These are phyloP conservation scores for Calonectris borealis DNA, from an alignment of 2,113 vertebrate genomes.

Conservation along the genomic window DNA sequence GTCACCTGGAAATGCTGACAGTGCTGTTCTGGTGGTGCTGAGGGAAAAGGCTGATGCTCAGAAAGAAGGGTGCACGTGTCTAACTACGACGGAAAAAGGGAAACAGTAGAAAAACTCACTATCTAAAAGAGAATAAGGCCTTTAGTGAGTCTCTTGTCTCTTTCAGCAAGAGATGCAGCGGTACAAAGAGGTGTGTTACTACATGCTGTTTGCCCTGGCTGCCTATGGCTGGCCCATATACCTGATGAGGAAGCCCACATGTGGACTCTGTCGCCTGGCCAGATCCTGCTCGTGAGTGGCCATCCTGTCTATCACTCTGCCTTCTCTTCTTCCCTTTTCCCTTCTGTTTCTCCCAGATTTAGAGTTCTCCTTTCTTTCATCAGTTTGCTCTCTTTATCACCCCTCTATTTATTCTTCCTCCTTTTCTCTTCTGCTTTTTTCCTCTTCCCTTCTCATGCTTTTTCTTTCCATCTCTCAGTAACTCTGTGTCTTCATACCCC, in stretches of 20 bases:
- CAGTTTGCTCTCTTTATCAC: background rate
- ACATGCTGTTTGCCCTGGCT: slow-evolving; percentile 98
- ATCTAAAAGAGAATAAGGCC: background rate
- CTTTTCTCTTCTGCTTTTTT: background rate
- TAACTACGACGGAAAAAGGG: rapidly evolving
- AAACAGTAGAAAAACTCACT: rapidly evolving
- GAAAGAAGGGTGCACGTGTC: background rate
- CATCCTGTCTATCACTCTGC: background rate
- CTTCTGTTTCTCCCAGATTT: background rate
- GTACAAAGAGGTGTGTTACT: slow-evolving; percentile 98
- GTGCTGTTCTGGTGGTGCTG: background rate
- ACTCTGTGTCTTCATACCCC: background rate
- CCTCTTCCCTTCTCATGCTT: background rate
- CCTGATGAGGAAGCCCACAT: slow-evolving; percentile 95
- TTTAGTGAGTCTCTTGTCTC: slow-evolving; percentile 3
- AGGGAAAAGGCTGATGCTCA: background rate
- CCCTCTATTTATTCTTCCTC: background rate
- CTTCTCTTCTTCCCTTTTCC: background rate
- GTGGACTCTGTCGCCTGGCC: slow-evolving; percentile 92
- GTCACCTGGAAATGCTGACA: background rate
- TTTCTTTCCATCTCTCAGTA: background rate
- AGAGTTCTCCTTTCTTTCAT: background rate
- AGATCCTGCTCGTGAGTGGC: slow-evolving; percentile 95
- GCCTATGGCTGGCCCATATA: slow-evolving; percentile 99
- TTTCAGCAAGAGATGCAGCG: slow-evolving; percentile 93